Base-by-base conservation (phyloP, 2,888 invertebrate species). In the Choreutis nemorana region DNA sequence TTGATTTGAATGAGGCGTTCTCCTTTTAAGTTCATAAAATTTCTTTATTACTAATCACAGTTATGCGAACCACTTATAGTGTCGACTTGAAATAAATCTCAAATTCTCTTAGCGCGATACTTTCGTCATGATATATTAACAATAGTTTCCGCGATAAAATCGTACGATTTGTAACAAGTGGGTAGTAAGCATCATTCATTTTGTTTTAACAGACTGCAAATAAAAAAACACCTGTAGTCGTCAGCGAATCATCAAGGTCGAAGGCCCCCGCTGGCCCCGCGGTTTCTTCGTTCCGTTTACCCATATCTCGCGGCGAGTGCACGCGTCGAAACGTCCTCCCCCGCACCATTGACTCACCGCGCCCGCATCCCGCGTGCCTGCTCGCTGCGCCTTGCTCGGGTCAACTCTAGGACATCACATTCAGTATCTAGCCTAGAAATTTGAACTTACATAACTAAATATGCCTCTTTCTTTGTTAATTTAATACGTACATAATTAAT, bases 141-240 rank as follows among this genome's bases (percentile, higher is more conserved):
- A n/a, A n/a, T n/a, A n/a, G 23, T n/a, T n/a, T n/a, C 14, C 15
- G 26, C 11, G 26, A 15, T 9, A 14, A 13, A 13, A 15, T 23
- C n/a, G n/a, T n/a, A n/a, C n/a, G n/a, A n/a, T n/a, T n/a, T n/a
- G 44, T 39, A 41, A 40, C 46, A 43, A 53, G 46, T 50, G 50
- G 48, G 49, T 51, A 50, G 45, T 48, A 44, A 57, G 57, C 58
- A 55, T 61, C 50, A 55, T 53, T 55, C 49, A 41, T 68, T 59
- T 62, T 54, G 56, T 57, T 44, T 48, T 44, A 50, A 55, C 53
- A 55, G 39, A 45, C 45, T 47, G 47, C 68, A 68, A 72, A 73
- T 66, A 75, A 78, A 72, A 31, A 75, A 72, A 72, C 75, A 77
- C 77, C 75, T 77, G 77, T 73, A 75, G 67, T 66, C 70, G 72